These are phyloP conservation scores for Xenopus laevis DNA, from an alignment of 2,113 vertebrate species.

Conservation along the genomic window DNA sequence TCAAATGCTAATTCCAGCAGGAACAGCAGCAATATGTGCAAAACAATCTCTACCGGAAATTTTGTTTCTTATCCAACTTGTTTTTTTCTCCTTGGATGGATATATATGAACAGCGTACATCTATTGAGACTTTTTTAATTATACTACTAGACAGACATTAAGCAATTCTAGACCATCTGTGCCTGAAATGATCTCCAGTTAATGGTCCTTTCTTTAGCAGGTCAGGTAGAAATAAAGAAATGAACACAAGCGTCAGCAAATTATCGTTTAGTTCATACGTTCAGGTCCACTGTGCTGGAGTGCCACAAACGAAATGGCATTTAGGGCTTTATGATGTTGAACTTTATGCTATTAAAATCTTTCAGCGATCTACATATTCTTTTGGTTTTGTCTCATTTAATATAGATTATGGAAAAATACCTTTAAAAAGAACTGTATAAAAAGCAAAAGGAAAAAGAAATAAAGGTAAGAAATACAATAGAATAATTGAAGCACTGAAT, in stretches of 20 bases:
- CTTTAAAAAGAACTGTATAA: constrained; percentile 9
- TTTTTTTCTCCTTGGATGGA: constrained; percentile 51
- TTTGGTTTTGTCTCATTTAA: constrained; percentile 19
- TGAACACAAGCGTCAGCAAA: constrained; percentile 47
- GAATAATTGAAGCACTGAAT: constrained; percentile 28
- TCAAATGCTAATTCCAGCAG: too few relatives aligned
- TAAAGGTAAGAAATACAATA: constrained; percentile 31
- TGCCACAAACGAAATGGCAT: background rate
- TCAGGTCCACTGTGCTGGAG: background rate
- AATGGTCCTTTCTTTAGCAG: constrained; percentile 59
- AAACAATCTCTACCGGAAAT: too few relatives aligned
- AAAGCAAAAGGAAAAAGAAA: constrained; percentile 22
- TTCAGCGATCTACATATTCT: constrained; percentile 20
- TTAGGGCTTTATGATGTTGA: constrained; percentile 27
- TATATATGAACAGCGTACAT: constrained; percentile 63
- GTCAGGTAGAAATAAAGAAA: constrained; percentile 52
- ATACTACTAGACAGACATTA: constrained; percentile 68
- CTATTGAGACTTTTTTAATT: constrained; percentile 55
- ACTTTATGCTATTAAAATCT: constrained; percentile 26
- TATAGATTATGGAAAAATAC: constrained; percentile 17
- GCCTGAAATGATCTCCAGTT: constrained; percentile 64
- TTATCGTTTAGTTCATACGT: background rate
- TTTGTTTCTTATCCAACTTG: background rate
- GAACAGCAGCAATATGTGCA: too few relatives aligned
- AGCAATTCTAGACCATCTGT: constrained; percentile 67